phyloP scores from a whole-genome alignment of 37 sponge, comb jelly and placozoan genomes.

The Corticium candelabrum region DNA sequence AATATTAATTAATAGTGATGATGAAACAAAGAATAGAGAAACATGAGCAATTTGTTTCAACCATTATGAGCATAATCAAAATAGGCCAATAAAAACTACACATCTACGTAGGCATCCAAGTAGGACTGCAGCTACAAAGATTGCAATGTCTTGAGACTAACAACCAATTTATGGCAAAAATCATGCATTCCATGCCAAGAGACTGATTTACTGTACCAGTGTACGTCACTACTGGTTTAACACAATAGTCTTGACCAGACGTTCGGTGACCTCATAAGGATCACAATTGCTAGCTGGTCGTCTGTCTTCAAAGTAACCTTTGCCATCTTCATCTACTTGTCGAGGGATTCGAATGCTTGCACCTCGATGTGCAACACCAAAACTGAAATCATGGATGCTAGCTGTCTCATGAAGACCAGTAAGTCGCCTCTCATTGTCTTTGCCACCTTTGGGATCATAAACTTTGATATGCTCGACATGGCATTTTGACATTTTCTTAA shows the following conservation, averaged over 20 bases:
- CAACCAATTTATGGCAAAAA: too few relatives aligned
- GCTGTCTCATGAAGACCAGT: conserved; percentile 95
- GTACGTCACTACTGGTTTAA: conserved; percentile 46
- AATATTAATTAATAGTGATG: too few relatives aligned
- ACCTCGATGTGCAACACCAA: conserved; percentile 30
- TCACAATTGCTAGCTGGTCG: conserved; percentile 41
- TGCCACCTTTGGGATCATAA: conserved; percentile 16
- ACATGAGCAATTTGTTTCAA: too few relatives aligned
- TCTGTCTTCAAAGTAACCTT: conserved; percentile 40
- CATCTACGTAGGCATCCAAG: not conserved
- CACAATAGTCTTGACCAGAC: conserved; percentile 58
- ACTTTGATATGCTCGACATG: conserved; percentile 29
- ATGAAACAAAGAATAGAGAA: too few relatives aligned
- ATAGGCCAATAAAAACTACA: too few relatives aligned
- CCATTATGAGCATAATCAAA: too few relatives aligned
- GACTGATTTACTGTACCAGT: too few relatives aligned
- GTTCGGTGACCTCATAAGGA: conserved; percentile 40
- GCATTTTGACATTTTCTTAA: conserved; percentile 21
- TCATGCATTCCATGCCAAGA: too few relatives aligned
- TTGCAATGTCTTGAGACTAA: too few relatives aligned
- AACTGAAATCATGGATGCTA: conserved; percentile 18
- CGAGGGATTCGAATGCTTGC: conserved; percentile 31
- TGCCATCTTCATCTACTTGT: conserved; percentile 22
- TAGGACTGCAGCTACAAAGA: too few relatives aligned
- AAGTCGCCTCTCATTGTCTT: conserved; percentile 82